These are phyloP conservation scores for Lathamus discolor DNA, from an alignment of 2,113 vertebrate species.

Conservation along the genomic window DNA sequence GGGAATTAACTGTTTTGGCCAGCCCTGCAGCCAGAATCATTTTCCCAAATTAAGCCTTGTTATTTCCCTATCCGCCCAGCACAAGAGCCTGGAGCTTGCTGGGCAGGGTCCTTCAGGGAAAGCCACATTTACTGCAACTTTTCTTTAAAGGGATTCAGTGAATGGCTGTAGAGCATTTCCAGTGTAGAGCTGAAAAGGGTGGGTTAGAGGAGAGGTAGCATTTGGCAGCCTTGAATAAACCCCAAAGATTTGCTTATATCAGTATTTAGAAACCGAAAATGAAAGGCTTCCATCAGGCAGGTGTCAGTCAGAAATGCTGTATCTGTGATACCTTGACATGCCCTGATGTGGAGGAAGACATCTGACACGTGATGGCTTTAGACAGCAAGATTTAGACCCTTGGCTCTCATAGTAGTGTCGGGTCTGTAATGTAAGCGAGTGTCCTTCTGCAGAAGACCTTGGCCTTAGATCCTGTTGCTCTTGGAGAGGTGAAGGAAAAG, in stretches of 20 bases:
- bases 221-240: background rate
- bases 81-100: background rate
- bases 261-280: background rate
- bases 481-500: background rate
- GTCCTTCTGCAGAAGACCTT: background rate
- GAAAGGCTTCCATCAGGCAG: background rate
- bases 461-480: background rate
- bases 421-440: background rate
- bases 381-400: background rate
- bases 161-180: background rate
- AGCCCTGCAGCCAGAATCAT: background rate
- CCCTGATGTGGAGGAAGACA: background rate
- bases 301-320: background rate
- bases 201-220: background rate
- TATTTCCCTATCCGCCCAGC: background rate
- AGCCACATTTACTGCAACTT: background rate
- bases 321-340: rapidly evolving
- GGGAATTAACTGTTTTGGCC: background rate
- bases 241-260: background rate
- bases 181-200: background rate
- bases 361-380: background rate
- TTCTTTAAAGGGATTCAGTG: background rate
- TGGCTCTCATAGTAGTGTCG: rapidly evolving
- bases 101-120: background rate
- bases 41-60: background rate